Conservation (phyloP, 2,113 vertebrate genomes). For the Ifrita kowaldi region DNA sequence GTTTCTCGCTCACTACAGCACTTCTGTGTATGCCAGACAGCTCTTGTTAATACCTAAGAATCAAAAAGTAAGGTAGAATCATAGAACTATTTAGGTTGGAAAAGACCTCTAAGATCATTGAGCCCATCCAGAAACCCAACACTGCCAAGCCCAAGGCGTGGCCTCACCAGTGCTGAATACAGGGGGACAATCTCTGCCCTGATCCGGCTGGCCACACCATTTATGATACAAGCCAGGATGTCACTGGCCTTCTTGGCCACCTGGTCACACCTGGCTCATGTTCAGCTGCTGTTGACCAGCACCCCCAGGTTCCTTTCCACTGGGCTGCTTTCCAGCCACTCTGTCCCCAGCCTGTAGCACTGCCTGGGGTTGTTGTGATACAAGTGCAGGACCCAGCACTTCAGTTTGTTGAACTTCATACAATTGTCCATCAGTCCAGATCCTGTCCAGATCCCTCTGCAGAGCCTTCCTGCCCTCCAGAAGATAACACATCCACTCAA, state of each 20-base stretch:
- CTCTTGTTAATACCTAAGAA: not conserved
- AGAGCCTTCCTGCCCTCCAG: not conserved
- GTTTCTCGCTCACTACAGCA: not conserved
- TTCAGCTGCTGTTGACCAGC: not conserved
- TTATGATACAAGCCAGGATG: not conserved
- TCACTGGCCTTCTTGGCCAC: not conserved
- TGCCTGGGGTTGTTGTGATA: not conserved
- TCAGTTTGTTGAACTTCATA: not conserved
- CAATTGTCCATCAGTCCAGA: too few species aligned
- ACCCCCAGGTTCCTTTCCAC: accelerated
- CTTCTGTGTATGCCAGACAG: not conserved
- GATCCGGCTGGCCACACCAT: not conserved
- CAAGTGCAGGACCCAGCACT: not conserved
- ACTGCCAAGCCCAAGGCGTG: not conserved
- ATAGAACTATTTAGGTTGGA: not conserved
- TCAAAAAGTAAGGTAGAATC: not conserved
- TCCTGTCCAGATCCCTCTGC: not conserved
- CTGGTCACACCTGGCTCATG: not conserved
- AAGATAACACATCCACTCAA: not conserved
- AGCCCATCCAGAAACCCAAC: not conserved
- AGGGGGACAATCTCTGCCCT: not conserved
- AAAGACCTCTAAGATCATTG: not conserved
- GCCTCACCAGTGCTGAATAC: not conserved
- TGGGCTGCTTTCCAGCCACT: not conserved
- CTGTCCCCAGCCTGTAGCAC: not conserved